Percentiles rank a stretch among this genome's conserved stretches.
Conservation (phyloP, 2,797 vertebrate genomes). For the Pangasius macronema region DNA sequence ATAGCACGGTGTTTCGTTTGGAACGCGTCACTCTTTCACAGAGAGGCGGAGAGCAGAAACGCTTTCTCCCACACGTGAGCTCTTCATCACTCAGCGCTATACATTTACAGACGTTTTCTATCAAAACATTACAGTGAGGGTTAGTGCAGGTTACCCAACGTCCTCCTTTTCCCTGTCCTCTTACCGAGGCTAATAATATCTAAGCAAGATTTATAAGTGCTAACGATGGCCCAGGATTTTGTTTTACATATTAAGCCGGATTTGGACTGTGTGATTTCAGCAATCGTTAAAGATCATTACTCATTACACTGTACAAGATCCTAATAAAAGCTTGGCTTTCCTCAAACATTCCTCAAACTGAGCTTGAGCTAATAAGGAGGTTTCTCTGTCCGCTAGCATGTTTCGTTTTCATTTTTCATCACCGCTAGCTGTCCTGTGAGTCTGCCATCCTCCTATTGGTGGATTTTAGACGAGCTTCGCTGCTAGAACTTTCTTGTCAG, state of each 20-base stretch:
- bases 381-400: background rate
- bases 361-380: background rate
- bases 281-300: background rate
- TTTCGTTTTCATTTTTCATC: background rate
- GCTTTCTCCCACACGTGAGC: background rate
- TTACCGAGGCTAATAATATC: background rate
- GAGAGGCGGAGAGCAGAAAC: background rate
- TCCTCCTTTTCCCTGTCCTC: background rate
- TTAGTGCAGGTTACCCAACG: background rate
- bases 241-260: background rate
- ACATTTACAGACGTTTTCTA: constrained; percentile 6
- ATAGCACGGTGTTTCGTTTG: constrained; percentile 53
- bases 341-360: background rate
- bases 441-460: background rate
- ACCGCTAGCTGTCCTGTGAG: background rate
- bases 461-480: background rate
- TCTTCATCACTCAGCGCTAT: background rate
- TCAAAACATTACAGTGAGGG: constrained; percentile 10
- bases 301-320: background rate
- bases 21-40: background rate
- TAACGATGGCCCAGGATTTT: background rate
- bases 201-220: background rate
- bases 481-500: background rate
- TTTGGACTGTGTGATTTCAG: background rate
- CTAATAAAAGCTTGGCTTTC: background rate